A percentile compares a stretch with the other conserved stretches of the same genome.
phyloP scores from a whole-genome alignment of 1,140 invertebrate genomes.

The Dicyema japonicum region DNA sequence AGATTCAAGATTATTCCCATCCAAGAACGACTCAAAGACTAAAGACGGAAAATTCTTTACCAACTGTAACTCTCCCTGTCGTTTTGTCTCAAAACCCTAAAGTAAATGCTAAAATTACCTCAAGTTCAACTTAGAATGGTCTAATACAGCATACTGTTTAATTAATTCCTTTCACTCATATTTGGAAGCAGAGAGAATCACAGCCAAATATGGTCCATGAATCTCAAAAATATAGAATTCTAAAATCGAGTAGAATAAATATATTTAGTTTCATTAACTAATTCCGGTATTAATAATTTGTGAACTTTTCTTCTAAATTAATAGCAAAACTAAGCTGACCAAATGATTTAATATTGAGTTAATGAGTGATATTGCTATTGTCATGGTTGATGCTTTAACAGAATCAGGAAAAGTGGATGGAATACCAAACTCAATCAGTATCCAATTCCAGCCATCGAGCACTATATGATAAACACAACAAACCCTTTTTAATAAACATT shows the following conservation, averaged over 20 bases:
- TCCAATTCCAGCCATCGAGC: slow-evolving; percentile 64
- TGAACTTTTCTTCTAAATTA: slow-evolving; percentile 75
- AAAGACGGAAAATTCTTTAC: slow-evolving; percentile 94
- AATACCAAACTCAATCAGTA: slow-evolving; percentile 97
- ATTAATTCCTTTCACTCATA: slow-evolving; percentile 92
- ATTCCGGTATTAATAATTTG: slow-evolving; percentile 75
- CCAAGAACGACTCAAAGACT: slow-evolving; percentile 72
- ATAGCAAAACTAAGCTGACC: no score
- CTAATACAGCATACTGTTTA: slow-evolving; percentile 90
- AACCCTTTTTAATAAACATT: no score
- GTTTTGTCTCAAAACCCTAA: slow-evolving; percentile 63
- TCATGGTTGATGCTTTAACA: no score
- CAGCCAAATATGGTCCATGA: slow-evolving; percentile 76
- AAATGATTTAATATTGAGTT: no score
- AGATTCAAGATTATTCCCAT: slow-evolving; percentile 36
- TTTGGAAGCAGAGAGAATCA: slow-evolving; percentile 86
- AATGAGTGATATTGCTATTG: no score
- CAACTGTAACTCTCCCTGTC: slow-evolving; percentile 67
- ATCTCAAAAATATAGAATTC: slow-evolving; percentile 94
- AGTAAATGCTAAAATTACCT: no score
- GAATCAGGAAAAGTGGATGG: slow-evolving; percentile 81
- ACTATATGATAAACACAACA: no score
- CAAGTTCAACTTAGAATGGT: slow-evolving; percentile 62
- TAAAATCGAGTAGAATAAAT: slow-evolving; percentile 45
- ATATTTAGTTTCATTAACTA: slow-evolving; percentile 31